Conservation (phyloP, 2,797 vertebrate genomes). For the Sebastiscus albofasciatus region DNA sequence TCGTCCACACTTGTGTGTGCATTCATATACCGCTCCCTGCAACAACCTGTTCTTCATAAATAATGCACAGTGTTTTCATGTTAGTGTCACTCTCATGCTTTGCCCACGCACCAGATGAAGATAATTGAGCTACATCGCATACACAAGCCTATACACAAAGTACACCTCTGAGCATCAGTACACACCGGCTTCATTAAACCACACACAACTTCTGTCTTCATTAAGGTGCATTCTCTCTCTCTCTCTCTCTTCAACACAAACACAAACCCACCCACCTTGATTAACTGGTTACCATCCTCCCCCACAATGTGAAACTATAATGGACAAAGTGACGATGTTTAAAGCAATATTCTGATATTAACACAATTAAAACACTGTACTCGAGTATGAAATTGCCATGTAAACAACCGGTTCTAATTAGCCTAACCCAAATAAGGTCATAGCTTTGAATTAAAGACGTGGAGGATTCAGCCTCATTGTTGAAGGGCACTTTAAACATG, state of each 20-base stretch:
- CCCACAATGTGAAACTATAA: not conserved
- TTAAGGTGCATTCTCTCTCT: not conserved
- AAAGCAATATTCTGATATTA: slow-evolving; percentile 18
- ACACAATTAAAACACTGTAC: slow-evolving; percentile 18
- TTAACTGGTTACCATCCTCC: slow-evolving; percentile 14
- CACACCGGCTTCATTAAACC: slow-evolving; percentile 16
- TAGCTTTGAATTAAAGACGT: not conserved
- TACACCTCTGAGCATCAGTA: not conserved
- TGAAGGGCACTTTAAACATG: slow-evolving; percentile 22
- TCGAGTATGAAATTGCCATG: not conserved
- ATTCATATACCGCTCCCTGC: not conserved
- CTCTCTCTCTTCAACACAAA: not conserved
- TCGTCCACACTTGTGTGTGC: not conserved
- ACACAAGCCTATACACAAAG: not conserved
- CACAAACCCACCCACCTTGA: slow-evolving; percentile 12
- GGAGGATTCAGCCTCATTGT: slow-evolving; percentile 1
- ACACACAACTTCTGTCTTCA: not conserved
- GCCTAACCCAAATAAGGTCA: slow-evolving; percentile 8
- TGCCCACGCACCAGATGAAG: slow-evolving; percentile 20
- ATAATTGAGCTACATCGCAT: slow-evolving; percentile 11
- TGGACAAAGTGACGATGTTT: not conserved
- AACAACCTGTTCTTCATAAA: slow-evolving; percentile 38
- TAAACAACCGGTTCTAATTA: slow-evolving; percentile 27
- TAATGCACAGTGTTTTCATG: slow-evolving; percentile 36
- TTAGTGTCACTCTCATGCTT: slow-evolving; percentile 17